Evolutionary conservation across 2,113 vertebrate species (phyloP).

Genomic region (Anolis carolinensis): DNA sequence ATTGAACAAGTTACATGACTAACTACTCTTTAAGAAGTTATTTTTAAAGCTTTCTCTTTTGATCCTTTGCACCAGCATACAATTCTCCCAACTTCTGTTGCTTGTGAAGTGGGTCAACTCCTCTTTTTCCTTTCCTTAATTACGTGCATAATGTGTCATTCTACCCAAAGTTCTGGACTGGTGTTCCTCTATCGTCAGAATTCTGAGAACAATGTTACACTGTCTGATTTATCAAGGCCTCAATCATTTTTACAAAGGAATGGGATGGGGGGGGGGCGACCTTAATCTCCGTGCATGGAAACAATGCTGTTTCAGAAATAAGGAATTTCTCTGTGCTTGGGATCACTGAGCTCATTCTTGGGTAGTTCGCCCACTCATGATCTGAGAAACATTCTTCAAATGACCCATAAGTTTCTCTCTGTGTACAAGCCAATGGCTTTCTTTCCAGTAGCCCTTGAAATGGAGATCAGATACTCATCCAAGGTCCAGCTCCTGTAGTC

Average conservation of each 20-base stretch:
- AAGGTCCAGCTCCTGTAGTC: constrained; percentile 10
- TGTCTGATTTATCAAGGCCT: background rate
- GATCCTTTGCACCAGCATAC: too few species aligned
- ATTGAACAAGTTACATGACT: too few species aligned
- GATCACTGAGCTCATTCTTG: background rate
- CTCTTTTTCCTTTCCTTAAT: too few species aligned
- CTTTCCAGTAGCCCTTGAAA: background rate
- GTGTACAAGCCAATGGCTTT: constrained; percentile 2
- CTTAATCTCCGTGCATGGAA: background rate
- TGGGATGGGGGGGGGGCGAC: background rate
- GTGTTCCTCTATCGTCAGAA: background rate
- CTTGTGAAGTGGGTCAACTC: too few species aligned
- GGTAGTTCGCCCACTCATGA: background rate
- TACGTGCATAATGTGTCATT: too few species aligned
- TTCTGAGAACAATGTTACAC: background rate
- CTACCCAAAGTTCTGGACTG: background rate
- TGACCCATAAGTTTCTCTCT: constrained; percentile 16
- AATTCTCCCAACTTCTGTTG: too few species aligned
- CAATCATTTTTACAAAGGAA: background rate
- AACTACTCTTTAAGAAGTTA: too few species aligned
- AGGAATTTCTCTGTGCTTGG: background rate
- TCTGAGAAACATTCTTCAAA: constrained; percentile 11
- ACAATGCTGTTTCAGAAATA: constrained; percentile 14
- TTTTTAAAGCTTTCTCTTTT: too few species aligned
- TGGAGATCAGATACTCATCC: background rate